Conservation (phyloP, 2,888 invertebrate species). For the Caenorhabditis drosophilae region DNA sequence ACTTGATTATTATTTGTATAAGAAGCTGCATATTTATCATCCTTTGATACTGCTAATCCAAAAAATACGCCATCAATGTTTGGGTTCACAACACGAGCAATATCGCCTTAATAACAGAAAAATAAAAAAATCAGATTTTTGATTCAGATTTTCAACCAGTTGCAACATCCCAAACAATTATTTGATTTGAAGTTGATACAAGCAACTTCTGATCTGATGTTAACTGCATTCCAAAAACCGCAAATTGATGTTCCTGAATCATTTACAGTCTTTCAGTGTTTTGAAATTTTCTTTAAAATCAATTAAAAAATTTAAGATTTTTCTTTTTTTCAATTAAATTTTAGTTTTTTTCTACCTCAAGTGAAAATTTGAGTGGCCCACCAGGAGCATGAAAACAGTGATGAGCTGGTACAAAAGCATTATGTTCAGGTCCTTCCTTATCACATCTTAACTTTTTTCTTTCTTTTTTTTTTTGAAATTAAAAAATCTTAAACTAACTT, state of each 20-base stretch:
- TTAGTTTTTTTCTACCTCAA: slow-evolving; percentile 76
- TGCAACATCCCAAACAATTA: slow-evolving; percentile 94
- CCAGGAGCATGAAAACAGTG: slow-evolving; percentile 98
- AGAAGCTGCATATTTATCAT: slow-evolving; percentile 93
- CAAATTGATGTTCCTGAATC: slow-evolving; percentile 89
- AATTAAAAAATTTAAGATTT: too few relatives aligned
- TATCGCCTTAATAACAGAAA: slow-evolving; percentile 78
- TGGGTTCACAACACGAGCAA: slow-evolving; percentile 86
- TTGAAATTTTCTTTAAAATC: not conserved
- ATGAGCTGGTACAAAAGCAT: slow-evolving; percentile 87
- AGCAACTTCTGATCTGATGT: slow-evolving; percentile 90
- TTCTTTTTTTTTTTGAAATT: not conserved
- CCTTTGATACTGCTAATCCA: slow-evolving; percentile 83
- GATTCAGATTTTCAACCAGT: too few relatives aligned
- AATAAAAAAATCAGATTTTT: not conserved
- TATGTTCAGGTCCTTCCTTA: slow-evolving; percentile 80
- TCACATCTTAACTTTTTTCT: slow-evolving; percentile 80
- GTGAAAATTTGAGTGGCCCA: slow-evolving; percentile 93
- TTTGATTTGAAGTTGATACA: slow-evolving; percentile 91
- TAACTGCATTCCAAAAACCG: slow-evolving; percentile 88
- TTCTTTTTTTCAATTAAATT: too few relatives aligned
- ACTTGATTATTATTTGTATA: slow-evolving; percentile 94
- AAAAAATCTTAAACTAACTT: slow-evolving; percentile 8
- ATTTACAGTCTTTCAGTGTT: not conserved
- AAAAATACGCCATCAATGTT: slow-evolving; percentile 84